phyloP scores from a whole-genome alignment of 2,797 vertebrate genomes.

The Paedocypris micromegethes region DNA sequence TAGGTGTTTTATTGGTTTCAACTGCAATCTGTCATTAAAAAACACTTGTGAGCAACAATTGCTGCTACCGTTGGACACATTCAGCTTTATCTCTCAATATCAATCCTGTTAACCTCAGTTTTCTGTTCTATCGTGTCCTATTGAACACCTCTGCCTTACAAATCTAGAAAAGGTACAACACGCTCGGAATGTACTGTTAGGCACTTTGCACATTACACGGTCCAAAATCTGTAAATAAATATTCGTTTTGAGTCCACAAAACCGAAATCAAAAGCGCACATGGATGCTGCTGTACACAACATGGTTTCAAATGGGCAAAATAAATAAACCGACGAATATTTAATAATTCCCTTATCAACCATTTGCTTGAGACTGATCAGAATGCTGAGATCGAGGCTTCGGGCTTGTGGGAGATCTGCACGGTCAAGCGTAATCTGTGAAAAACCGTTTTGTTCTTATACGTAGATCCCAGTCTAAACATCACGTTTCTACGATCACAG shows the following conservation, averaged over 20 bases:
- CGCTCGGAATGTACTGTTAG: conserved; percentile 81
- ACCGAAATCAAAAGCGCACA: conserved; percentile 39
- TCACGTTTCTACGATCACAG: conserved; percentile 30
- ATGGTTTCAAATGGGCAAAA: conserved; percentile 22
- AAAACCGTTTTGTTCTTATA: conserved; percentile 5
- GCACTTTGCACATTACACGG: conserved; percentile 69
- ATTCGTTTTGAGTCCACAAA: conserved; percentile 20
- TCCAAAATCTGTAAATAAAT: conserved; percentile 34
- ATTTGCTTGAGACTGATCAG: conserved; percentile 6
- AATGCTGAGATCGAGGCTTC: conserved; percentile 1
- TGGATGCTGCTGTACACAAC: conserved; percentile 3
- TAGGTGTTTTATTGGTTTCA: conserved; percentile 83
- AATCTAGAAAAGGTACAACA: conserved; percentile 22
- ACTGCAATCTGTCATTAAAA: conserved; percentile 88
- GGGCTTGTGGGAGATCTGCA: conserved; percentile 13
- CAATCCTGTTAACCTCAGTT: conserved; percentile 68
- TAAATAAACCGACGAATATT: conserved; percentile 19
- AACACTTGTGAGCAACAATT: conserved; percentile 78
- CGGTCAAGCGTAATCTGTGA: conserved; percentile 3
- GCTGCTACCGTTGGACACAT: conserved; percentile 77
- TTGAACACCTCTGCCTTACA: conserved; percentile 30
- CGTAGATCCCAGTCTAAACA: conserved; percentile 30
- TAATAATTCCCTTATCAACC: conserved; percentile 17
- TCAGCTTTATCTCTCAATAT: conserved; percentile 68
- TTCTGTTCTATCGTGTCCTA: conserved; percentile 50